Evolutionary conservation across 2,888 invertebrate genomes (phyloP), one percentile per base, ranked within the genome.

Genomic region (Pimpla rufipes): DNA sequence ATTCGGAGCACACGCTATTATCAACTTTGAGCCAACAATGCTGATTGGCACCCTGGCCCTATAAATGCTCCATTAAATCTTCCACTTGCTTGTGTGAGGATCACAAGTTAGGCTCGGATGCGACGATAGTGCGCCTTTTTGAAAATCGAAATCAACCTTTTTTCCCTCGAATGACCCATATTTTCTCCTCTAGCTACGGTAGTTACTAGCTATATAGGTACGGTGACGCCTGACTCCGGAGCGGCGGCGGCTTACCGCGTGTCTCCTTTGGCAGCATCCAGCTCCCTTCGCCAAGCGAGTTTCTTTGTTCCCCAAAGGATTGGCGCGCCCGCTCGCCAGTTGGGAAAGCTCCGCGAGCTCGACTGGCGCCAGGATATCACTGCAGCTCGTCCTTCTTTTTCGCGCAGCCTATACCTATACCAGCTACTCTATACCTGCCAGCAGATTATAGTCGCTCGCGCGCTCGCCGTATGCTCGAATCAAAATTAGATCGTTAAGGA

Each of bases 331-430:
- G n/a, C n/a, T n/a, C n/a, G n/a, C n/a, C n/a, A 23, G 29, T 8
- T 13, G n/a, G 67, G 29, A 67, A 29, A 67, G n/a, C 16, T 23
- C 8, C 18, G 16, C 23, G 78, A 78, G 47, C 59, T 68, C 62
- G 66, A 86, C 88, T 89, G 89, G 87, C 87, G 89, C 89, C 89
- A 86, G 86, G 86, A 89, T 85, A 86, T 87, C 86, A 76, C 85
- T 83, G 47, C 66, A 29, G 29, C 10, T 55, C 29, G 50, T 66
- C 52, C 16, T 79, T 42, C 47, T 18, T 62, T 64, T 75, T 75
- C 74, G 18, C n/a, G n/a, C n/a, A n/a, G 29, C 52, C 16, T 8
- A 21, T 35, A 59, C 52, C 37, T 29, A 29, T 29, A 29, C 5
- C 3, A 3, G 29, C n/a, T 29, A 29, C 29, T 5, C 29, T 29